Evolutionary conservation across 2,113 vertebrate species (phyloP).

Genomic region (Butorides virescens): DNA sequence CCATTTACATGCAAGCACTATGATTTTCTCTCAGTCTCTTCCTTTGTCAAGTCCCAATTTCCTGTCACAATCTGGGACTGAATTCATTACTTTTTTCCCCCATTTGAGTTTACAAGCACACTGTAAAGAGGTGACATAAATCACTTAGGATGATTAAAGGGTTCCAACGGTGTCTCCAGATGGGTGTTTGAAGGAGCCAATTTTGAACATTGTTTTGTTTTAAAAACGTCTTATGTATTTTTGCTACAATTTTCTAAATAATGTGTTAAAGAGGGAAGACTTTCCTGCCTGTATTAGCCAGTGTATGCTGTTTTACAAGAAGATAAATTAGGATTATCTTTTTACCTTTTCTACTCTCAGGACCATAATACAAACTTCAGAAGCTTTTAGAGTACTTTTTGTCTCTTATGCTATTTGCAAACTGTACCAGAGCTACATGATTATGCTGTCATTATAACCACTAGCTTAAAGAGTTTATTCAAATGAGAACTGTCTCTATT

Average conservation of each 20-base stretch:
- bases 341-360: neutral
- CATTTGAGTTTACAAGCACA: neutral
- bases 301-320: neutral
- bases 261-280: neutral
- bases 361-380: neutral
- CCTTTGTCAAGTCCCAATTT: slow-evolving; percentile 1
- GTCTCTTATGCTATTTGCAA: neutral
- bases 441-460: neutral
- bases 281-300: neutral
- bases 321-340: neutral
- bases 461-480: neutral
- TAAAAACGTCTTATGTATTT: neutral
- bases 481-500: neutral
- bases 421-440: neutral
- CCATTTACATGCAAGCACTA: neutral
- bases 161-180: neutral
- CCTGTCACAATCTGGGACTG: neutral
- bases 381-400: neutral
- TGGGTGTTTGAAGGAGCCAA: neutral
- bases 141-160: slow-evolving; percentile 13
- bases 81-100: neutral
- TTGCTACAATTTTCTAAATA: slow-evolving; percentile 2
- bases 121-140: slow-evolving; percentile 20
- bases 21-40: neutral
- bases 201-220: neutral